Evolutionary conservation across 2,797 vertebrate genomes (phyloP).

Genomic region (Microcaecilia unicolor): DNA sequence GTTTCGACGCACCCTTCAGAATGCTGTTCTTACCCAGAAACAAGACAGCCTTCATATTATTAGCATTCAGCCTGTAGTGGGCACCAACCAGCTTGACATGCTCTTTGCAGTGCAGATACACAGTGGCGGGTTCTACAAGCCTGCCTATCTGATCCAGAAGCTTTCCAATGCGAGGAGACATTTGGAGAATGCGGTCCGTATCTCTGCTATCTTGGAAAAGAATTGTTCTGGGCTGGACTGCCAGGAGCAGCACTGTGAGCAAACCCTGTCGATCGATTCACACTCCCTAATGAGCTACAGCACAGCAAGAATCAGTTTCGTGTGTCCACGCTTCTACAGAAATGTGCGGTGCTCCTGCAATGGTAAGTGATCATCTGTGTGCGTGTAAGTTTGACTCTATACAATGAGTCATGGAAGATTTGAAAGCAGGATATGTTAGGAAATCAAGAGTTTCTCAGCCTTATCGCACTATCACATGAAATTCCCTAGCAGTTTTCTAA

Average conservation of each 20-base stretch:
- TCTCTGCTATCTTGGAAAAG: constrained; percentile 89
- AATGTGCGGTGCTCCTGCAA: constrained; percentile 83
- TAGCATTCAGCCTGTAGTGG: constrained; percentile 84
- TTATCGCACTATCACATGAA: too few relatives aligned
- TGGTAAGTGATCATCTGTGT: constrained; percentile 53
- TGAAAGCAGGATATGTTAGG: too few relatives aligned
- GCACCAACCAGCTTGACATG: constrained; percentile 84
- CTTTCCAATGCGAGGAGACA: constrained; percentile 76
- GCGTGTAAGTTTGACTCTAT: too few relatives aligned
- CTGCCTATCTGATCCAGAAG: constrained; percentile 91
- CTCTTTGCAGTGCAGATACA: constrained; percentile 79
- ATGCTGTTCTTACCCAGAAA: constrained; percentile 69
- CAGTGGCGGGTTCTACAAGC: constrained; percentile 76
- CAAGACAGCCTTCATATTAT: constrained; percentile 81
- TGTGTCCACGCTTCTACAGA: constrained; percentile 84
- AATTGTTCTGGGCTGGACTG: constrained; percentile 94
- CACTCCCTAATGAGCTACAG: constrained; percentile 87
- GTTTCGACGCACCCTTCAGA: constrained; percentile 69
- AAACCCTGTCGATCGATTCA: constrained; percentile 80
- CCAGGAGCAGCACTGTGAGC: constrained; percentile 84
- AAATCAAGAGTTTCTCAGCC: constrained; percentile 23
- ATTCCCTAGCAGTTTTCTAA: too few relatives aligned
- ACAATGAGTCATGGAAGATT: too few relatives aligned
- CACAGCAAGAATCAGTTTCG: constrained; percentile 84
- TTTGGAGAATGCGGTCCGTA: constrained; percentile 80